Percentiles rank a stretch among this genome's conserved stretches.
phyloP scores from a whole-genome alignment of 2,888 invertebrate genomes.

The Dinocampus coccinellae region DNA sequence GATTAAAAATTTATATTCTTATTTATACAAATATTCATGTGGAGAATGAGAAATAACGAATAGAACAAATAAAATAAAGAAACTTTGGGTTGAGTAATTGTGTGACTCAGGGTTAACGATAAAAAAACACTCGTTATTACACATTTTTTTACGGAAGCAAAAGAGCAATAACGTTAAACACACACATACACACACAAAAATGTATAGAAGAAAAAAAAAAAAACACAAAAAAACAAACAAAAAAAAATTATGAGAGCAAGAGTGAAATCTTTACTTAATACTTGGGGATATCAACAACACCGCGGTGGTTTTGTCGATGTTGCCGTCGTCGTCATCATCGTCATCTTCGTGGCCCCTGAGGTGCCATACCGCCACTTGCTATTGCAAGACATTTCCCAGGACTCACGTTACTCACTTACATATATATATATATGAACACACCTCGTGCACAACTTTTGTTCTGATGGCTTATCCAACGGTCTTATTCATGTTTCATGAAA shows the following conservation, averaged over 20 bases:
- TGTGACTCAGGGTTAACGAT: conserved; percentile 28
- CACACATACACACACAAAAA: background rate
- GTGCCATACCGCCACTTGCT: conserved; percentile 1
- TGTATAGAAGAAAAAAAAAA: background rate
- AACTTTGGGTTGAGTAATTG: conserved; percentile 29
- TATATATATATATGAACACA: too few relatives aligned
- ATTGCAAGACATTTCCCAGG: conserved; percentile 21
- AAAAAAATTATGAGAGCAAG: background rate
- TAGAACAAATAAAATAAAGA: conserved; percentile 31
- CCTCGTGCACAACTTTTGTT: conserved; percentile 24
- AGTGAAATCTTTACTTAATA: background rate
- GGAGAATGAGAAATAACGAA: conserved; percentile 6
- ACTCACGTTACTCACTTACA: conserved; percentile 24
- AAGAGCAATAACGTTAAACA: conserved; percentile 8
- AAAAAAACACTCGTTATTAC: conserved; percentile 39
- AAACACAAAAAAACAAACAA: background rate
- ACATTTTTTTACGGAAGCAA: conserved; percentile 27
- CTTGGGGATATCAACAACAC: background rate
- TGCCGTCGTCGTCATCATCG: background rate
- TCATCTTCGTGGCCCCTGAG: background rate
- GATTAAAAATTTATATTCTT: background rate
- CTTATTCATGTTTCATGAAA: background rate
- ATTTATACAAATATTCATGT: background rate
- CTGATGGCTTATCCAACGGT: conserved; percentile 23
- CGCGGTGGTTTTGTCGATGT: background rate